phyloP scores from a whole-genome alignment of 2,113 vertebrate genomes.

The Mormyrus iriodes region DNA sequence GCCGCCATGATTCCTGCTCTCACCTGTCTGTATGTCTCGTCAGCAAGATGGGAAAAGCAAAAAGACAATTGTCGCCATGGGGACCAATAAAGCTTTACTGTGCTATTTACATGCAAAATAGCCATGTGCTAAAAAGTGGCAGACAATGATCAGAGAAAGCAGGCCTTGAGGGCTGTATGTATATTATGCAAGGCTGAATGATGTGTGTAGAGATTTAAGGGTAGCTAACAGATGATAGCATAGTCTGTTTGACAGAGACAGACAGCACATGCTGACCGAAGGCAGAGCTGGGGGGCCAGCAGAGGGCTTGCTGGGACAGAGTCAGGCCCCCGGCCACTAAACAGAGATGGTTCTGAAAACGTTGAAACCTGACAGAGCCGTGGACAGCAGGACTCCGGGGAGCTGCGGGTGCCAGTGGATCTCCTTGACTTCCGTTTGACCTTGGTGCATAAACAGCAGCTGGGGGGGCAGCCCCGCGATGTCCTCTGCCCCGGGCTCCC shows the following conservation, averaged over 20 bases:
- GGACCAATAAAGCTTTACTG: neutral
- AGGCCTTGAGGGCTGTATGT: neutral
- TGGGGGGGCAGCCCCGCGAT: conserved; percentile 74
- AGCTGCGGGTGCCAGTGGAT: conserved; percentile 85
- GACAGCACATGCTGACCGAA: neutral
- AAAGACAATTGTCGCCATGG: neutral
- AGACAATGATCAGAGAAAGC: neutral
- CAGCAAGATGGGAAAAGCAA: neutral
- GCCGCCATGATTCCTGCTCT: no score
- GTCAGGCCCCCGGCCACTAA: conserved; percentile 25
- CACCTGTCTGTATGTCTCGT: neutral
- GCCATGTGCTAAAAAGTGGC: neutral
- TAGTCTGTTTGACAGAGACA: neutral
- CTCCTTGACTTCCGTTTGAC: conserved; percentile 82
- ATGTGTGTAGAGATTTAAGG: neutral
- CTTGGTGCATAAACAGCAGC: conserved; percentile 84
- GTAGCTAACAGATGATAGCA: no score
- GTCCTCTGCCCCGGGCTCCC: conserved; percentile 51
- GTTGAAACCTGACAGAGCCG: conserved; percentile 77
- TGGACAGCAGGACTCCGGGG: conserved; percentile 72
- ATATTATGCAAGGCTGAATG: neutral
- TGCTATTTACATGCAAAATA: neutral
- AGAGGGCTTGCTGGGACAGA: neutral
- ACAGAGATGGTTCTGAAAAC: conserved; percentile 84
- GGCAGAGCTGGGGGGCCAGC: neutral